phyloP scores from a whole-genome alignment of 2,113 vertebrate genomes.

The Tiliqua scincoides region DNA sequence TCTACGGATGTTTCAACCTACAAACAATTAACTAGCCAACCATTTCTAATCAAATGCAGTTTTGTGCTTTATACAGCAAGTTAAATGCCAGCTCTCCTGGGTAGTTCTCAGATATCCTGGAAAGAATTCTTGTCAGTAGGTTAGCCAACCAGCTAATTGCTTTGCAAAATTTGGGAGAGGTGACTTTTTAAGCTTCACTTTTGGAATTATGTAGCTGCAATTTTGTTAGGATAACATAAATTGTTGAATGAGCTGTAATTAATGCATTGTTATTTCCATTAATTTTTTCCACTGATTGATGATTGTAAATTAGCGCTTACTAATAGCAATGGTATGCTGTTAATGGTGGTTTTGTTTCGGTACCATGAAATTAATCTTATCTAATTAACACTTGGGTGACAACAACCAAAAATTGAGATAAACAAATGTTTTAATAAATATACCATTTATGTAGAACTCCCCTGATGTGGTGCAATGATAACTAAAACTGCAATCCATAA shows the following conservation, averaged over 20 bases:
- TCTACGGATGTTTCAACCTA: slow-evolving; percentile 2
- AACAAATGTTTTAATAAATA: neutral
- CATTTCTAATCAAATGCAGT: slow-evolving; percentile 27
- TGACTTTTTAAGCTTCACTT: slow-evolving; percentile 4
- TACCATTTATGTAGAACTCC: neutral
- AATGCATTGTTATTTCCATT: neutral
- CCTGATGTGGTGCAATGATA: neutral
- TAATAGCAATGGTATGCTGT: no score
- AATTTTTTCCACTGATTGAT: neutral
- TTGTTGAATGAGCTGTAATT: neutral
- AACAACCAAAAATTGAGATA: neutral
- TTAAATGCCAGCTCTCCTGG: neutral
- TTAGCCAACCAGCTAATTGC: slow-evolving; percentile 14
- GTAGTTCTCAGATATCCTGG: neutral
- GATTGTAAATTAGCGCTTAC: neutral
- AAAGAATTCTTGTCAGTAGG: neutral
- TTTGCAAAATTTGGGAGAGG: neutral
- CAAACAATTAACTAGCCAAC: slow-evolving; percentile 18
- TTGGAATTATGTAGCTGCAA: neutral
- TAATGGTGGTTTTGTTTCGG: neutral
- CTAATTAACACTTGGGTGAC: neutral
- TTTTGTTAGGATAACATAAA: neutral
- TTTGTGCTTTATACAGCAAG: neutral
- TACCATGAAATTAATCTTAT: neutral
- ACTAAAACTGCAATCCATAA: no score